Conservation (phyloP, 2,113 vertebrate genomes). For the Maccullochella peelii region DNA sequence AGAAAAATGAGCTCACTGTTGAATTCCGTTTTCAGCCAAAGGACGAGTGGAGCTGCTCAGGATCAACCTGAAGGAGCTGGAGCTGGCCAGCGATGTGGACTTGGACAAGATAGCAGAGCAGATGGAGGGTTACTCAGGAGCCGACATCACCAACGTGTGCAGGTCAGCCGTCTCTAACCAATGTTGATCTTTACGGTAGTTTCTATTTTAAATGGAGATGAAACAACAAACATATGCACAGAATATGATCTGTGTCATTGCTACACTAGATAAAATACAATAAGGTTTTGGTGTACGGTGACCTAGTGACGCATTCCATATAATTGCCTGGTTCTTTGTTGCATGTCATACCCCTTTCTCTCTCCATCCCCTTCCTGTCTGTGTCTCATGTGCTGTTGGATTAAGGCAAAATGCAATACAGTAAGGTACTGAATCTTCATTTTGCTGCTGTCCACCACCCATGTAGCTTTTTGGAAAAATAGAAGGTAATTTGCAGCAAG, state of each 20-base stretch:
- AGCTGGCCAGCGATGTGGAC: constrained; percentile 93
- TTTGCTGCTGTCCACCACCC: background rate
- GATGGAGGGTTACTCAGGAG: constrained; percentile 98
- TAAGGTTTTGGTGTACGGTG: background rate
- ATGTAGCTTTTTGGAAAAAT: background rate
- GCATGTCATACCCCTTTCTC: background rate
- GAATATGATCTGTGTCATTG: background rate
- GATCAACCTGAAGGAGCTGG: constrained; percentile 95
- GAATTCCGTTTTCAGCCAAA: constrained; percentile 83
- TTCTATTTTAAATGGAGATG: background rate
- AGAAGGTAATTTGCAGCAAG: background rate
- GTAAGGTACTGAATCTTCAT: background rate
- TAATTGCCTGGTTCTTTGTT: background rate
- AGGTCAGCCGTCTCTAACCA: constrained; percentile 83
- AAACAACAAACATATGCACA: background rate
- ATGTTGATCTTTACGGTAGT: background rate
- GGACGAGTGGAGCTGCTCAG: constrained; percentile 94
- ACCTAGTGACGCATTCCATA: background rate
- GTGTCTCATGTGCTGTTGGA: background rate
- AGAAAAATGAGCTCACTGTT: background rate
- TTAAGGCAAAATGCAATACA: background rate
- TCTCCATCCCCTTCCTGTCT: background rate
- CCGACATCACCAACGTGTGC: constrained; percentile 98
- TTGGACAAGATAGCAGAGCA: constrained; percentile 93
- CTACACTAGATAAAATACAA: background rate